phyloP scores from a whole-genome alignment of 2,888 invertebrate species.

The Proisotoma minuta region DNA sequence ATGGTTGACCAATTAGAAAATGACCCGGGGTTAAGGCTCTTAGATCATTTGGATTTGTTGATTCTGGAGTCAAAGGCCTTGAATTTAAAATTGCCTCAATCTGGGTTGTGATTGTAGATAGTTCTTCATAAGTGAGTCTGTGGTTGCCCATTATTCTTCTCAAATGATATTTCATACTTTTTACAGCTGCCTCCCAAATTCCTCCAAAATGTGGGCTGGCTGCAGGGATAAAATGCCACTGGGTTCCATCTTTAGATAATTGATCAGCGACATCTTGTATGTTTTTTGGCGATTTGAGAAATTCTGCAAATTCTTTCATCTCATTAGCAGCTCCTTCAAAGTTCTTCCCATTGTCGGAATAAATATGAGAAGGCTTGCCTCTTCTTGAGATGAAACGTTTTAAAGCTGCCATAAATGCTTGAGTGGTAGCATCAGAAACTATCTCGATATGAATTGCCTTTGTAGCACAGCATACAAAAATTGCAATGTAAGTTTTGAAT shows the following conservation, averaged over 20 bases:
- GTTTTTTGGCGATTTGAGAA: too few species aligned
- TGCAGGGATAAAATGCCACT: conserved; percentile 50
- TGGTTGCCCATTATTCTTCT: conserved; percentile 45
- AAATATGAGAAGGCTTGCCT: too few species aligned
- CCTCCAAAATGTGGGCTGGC: conserved; percentile 49
- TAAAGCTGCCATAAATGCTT: conserved; percentile 49
- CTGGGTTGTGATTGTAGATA: conserved; percentile 48
- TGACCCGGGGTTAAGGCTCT: conserved; percentile 44
- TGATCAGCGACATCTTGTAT: neutral
- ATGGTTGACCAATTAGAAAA: conserved; percentile 24
- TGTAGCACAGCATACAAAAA: conserved; percentile 20
- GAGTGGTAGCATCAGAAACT: conserved; percentile 47
- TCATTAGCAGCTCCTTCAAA: too few species aligned
- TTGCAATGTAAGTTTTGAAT: conserved; percentile 3
- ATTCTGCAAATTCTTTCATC: too few species aligned
- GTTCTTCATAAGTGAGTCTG: conserved; percentile 48
- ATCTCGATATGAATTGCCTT: conserved; percentile 46
- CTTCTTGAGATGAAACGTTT: too few species aligned
- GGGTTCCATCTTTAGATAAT: conserved; percentile 31
- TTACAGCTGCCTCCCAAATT: conserved; percentile 50
- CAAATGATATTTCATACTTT: conserved; percentile 49
- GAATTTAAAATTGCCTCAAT: conserved; percentile 49
- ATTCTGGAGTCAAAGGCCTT: conserved; percentile 44
- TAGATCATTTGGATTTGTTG: conserved; percentile 44
- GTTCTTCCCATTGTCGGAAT: too few species aligned